A percentile compares a stretch with the other conserved stretches of the same genome.
Conservation (phyloP, 64 coral and sea anemone species). For the Cladopsammia gracilis region DNA sequence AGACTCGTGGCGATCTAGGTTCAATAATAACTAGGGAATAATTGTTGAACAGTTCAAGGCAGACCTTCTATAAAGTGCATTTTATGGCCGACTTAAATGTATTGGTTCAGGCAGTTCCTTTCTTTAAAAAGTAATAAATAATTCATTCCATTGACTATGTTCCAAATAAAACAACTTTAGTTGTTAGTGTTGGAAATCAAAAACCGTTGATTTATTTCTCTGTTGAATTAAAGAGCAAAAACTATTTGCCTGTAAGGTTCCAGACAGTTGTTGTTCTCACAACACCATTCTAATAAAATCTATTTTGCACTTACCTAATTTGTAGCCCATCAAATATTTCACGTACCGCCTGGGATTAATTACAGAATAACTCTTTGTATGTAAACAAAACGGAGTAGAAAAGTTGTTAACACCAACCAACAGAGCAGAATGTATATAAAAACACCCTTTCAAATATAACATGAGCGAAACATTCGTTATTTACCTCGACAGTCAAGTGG, state of each 20-base stretch:
- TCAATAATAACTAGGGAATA: no score
- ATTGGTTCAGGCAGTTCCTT: no score
- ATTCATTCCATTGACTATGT: constrained; percentile 2
- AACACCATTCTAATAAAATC: background rate
- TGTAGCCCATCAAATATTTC: background rate
- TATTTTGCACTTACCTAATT: background rate
- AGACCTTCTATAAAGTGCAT: no score
- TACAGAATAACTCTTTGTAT: background rate
- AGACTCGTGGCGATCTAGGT: no score
- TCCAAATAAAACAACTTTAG: background rate
- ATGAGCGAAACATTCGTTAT: background rate
- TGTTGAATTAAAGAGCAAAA: background rate
- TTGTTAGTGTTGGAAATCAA: constrained; percentile 4
- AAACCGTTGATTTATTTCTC: background rate
- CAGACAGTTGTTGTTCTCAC: no score
- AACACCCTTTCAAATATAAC: background rate
- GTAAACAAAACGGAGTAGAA: background rate
- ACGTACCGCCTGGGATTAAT: background rate
- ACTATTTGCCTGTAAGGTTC: background rate
- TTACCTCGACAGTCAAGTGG: constrained; percentile 21
- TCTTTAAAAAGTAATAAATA: background rate
- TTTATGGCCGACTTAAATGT: no score
- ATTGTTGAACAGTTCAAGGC: no score
- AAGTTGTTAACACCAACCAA: background rate
- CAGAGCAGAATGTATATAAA: background rate